Evolutionary conservation across 2,888 invertebrate species (phyloP), one percentile per base, ranked within the genome.

Genomic region (Aphodius sticticus): DNA sequence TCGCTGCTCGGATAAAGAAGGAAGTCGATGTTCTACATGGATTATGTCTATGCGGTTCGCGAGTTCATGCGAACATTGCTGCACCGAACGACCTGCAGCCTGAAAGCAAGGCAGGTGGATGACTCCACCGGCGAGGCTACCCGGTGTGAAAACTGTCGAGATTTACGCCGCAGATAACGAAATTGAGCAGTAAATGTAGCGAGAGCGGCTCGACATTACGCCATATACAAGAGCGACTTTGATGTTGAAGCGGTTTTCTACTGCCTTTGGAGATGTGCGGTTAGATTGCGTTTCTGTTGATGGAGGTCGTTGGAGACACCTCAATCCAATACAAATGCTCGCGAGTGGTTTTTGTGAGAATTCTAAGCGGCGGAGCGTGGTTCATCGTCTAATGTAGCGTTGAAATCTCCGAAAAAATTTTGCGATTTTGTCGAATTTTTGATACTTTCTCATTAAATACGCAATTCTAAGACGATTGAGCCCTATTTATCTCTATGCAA

Each of bases 21-120:
- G 77, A 80, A 77, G 80, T 80, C 77, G 77, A 79, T 79, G 79
- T 79, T 79, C 79, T 80, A 80, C 80, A 80, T 74, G 76, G 80
- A 77, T 80, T 80, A 76, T 76, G 77, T 77, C 77, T 77, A 77
- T 75, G 77, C 53, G 53, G 53, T 53, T 53, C 53, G 53, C 53
- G 53, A 12, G 53, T 53, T 53, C 53, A 53, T 53, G 53, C 53
- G 53, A 53, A 53, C 53, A 53, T 53, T 53, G 53, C 53, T 53
- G 53, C 53, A 12, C 53, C 53, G 53, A 53, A 7, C 53, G 53
- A 53, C 53, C 53, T 53, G 53, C 53, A 53, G 53, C 9, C 53
- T 53, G 53, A 1, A 26, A 26, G 26, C 26, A 26, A 26, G 53
- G 53, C 53, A 53, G 53, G 53, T 53, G 53, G 53, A 53, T 53